These are phyloP conservation scores for Sycobia sp. DNA, from an alignment of 1,140 invertebrate species.

Conservation along the genomic window DNA sequence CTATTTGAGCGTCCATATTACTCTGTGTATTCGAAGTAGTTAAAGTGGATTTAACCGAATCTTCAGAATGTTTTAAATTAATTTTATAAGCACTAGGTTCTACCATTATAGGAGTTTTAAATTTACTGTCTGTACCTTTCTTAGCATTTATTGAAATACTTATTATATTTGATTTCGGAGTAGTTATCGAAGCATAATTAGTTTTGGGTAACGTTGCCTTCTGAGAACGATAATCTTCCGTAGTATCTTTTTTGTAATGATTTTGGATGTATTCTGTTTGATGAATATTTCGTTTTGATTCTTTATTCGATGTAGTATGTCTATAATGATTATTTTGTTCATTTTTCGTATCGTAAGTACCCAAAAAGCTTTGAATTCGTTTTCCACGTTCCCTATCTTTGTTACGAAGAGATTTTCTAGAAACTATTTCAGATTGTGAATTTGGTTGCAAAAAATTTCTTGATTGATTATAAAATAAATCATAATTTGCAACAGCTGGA, in stretches of 20 bases:
- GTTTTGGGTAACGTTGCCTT: neutral
- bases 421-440: conserved; percentile 11
- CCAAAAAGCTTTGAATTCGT: conserved; percentile 37
- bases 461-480: conserved; percentile 49
- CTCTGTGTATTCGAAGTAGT: neutral
- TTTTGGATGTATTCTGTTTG: conserved; percentile 7
- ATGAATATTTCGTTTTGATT: conserved; percentile 23
- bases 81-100: conserved; percentile 42
- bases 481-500: conserved; percentile 53
- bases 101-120: conserved; percentile 11
- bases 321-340: conserved; percentile 22
- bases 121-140: conserved; percentile 12
- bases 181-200: neutral
- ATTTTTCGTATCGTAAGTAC: conserved; percentile 33
- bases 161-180: conserved; percentile 12
- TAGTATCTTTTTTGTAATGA: conserved; percentile 14
- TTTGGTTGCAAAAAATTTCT: conserved; percentile 34
- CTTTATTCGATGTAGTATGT: conserved; percentile 15
- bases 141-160: neutral
- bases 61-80: conserved; percentile 35
- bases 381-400: conserved; percentile 35
- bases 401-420: conserved; percentile 12
- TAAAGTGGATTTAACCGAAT: conserved; percentile 8
- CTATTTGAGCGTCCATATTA: neutral
- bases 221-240: neutral